A percentile compares a stretch with the other conserved stretches of the same genome.
Evolutionary conservation across 2,888 invertebrate genomes (phyloP).

Genomic region (Lepeophtheirus nordmannii): DNA sequence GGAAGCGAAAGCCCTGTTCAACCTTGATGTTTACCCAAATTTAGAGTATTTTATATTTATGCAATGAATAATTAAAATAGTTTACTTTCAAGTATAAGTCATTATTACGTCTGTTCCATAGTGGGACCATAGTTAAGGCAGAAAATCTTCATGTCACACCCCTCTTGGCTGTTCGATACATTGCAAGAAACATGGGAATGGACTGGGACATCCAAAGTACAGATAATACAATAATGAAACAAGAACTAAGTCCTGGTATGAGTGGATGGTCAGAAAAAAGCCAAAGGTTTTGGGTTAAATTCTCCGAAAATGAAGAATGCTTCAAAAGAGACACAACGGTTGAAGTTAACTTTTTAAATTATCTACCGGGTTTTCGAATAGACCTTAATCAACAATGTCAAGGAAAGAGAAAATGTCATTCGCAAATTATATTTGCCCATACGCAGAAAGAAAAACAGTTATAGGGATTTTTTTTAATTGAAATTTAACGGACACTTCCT

Average conservation of each 20-base stretch:
- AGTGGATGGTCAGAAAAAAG: not conserved
- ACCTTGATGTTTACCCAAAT: too few relatives aligned
- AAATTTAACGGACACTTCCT: too few relatives aligned
- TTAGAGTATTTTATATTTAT: too few relatives aligned
- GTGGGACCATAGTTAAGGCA: not conserved
- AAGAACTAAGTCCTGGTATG: not conserved
- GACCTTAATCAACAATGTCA: not conserved
- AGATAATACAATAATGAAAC: not conserved
- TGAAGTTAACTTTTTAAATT: not conserved
- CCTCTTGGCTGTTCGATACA: not conserved
- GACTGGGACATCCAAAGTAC: not conserved
- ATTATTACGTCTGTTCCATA: not conserved
- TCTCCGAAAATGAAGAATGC: not conserved
- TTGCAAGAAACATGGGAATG: conserved; percentile 6
- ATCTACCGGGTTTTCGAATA: not conserved
- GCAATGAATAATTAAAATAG: too few relatives aligned
- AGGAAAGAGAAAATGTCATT: not conserved
- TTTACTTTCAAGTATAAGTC: too few relatives aligned
- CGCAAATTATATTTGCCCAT: too few relatives aligned
- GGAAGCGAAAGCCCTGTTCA: too few relatives aligned
- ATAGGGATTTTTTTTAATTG: too few relatives aligned
- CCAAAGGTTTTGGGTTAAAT: not conserved
- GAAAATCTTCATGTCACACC: not conserved
- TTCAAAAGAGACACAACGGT: not conserved
- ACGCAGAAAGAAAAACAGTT: too few relatives aligned